Evolutionary conservation across 64 coral and sea anemone genomes (phyloP), one percentile per base, ranked within the genome.

Genomic region (Stylophora pistillata): DNA sequence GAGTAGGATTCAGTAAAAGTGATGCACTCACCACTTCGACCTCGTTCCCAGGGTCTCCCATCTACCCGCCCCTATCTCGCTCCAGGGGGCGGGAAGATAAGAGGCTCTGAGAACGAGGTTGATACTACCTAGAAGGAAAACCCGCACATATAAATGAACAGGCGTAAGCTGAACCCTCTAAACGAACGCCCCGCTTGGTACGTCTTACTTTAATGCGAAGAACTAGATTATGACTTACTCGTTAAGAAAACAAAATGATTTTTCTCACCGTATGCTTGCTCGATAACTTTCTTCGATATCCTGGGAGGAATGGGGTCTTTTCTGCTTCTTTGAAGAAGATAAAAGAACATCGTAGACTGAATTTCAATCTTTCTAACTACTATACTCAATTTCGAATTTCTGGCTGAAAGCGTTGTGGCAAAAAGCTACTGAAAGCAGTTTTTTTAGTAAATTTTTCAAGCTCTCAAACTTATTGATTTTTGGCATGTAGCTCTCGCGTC

Each of bases 221-320:
- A 68, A 60, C 58, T 60, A 60, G 17, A 60, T 25, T 12, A 5
- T 11, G 21, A 21, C 12, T 68, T n/a, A 10, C 37, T 47, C 0
- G 37, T 47, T 47, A 47, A 47, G 37, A 47, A 68, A 68, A 1
- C 7, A 65, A 10, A 11, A 25, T 5, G 4, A 68, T 68, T 68
- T 68, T 25, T 56, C 75, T 78, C 25, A 78, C 75, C 75, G 75
- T 78, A 78, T 56, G 52, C 37, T 29, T n/a, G 53, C 53, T 23
- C 20, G 52, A 53, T 78, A 78, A 56, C 75, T 56, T 56, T 78
- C 75, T 9, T 20, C 47, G 6, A 78, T 23, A 52, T 26, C 75
- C 20, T 78, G 52, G 28, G 47, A 78, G 75, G 75, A 78, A 78
- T 78, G 75, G 23, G 52, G 75, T 78, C 75, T 57, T 57, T 78